Base-by-base conservation (phyloP, 1,140 invertebrate species). In the Tetragnatha versicolor region DNA sequence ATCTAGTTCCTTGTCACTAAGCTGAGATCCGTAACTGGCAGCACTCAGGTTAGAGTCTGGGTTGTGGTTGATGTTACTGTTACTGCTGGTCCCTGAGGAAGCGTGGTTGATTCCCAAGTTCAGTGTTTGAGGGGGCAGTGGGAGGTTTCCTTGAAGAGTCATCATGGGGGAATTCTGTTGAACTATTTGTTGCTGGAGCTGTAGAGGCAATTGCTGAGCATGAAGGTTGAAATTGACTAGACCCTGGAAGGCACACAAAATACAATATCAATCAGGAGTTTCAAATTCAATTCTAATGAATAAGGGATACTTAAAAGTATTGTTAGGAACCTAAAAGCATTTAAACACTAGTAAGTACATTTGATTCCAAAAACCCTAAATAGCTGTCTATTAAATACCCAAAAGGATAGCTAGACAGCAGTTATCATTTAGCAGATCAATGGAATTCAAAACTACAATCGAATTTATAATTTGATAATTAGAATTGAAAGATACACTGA, bases 21-120 rank as follows among this genome's bases (percentile, higher is more conserved):
- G 93, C 86, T 93, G 94, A 86, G 94, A 95, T 90, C 94, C 93
- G 45, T 79, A 82, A 68, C 80, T 82, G n/a, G 83, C 80, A 92
- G 87, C 55, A 90, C 94, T 95, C 92, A 95, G 94, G 90, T 95
- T 96, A 87, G 94, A 96, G 90, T 95, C 94, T 89, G 94, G 93
- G 91, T 91, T 95, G 35, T 81, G 72, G 42, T 81, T 81, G 14
- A 77, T 75, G 27, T 69, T 79, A 47, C 65, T 79, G 25, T 79
- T 79, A 47, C 76, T 79, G 55, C 65, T 79, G 76, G 76, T 68
- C 63, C 76, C 76, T 45, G 76, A 79, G 51, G 76, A 79, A 60
- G 61, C 37, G 22, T 68, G 76, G 20, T 68, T 79, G 63, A 79
- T 79, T 60, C 63, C 76, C 35, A 79, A 35, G 14, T 53, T 69